Percentiles rank a stretch among this genome's conserved stretches.
Evolutionary conservation across 2,797 vertebrate genomes (phyloP).

Genomic region (Argya squamiceps): DNA sequence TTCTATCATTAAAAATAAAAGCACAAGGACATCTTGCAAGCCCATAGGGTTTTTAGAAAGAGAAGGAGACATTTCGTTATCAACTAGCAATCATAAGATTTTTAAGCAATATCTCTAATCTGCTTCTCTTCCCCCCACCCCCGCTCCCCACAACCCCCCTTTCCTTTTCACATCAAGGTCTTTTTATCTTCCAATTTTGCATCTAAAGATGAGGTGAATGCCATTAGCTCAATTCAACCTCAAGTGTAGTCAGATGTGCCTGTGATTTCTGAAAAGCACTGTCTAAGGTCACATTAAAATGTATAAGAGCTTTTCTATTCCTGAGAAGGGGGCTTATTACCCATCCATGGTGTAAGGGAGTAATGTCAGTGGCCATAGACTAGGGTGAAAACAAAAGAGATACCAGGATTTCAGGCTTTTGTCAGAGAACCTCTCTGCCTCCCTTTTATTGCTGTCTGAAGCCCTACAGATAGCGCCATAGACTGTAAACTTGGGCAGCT

Average conservation of each 20-base stretch:
- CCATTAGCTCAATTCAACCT: conserved; percentile 87
- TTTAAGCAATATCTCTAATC: conserved; percentile 84
- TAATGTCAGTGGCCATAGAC: conserved; percentile 81
- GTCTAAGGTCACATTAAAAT: conserved; percentile 88
- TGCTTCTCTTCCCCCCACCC: conserved; percentile 68
- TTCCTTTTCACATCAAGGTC: conserved; percentile 83
- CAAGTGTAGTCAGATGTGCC: conserved; percentile 86
- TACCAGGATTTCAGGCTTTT: conserved; percentile 73
- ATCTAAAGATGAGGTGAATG: conserved; percentile 87
- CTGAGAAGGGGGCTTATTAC: conserved; percentile 83
- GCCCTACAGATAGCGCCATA: conserved; percentile 38
- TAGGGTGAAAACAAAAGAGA: conserved; percentile 80
- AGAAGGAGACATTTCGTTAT: conserved; percentile 84
- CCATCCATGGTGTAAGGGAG: conserved; percentile 76
- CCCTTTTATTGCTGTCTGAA: conserved; percentile 56
- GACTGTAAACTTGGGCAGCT: conserved; percentile 64
- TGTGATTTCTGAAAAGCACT: conserved; percentile 84
- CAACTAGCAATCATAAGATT: conserved; percentile 80
- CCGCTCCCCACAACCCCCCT: conserved; percentile 59
- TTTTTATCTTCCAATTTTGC: conserved; percentile 89
- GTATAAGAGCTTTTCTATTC: conserved; percentile 83
- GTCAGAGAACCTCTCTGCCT: conserved; percentile 69
- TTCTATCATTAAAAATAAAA: conserved; percentile 90
- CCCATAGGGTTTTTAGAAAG: conserved; percentile 77
- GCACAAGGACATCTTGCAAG: conserved; percentile 76